These are phyloP conservation scores for Jordanella pulchra DNA, from an alignment of 2,797 vertebrate genomes.

Conservation along the genomic window DNA sequence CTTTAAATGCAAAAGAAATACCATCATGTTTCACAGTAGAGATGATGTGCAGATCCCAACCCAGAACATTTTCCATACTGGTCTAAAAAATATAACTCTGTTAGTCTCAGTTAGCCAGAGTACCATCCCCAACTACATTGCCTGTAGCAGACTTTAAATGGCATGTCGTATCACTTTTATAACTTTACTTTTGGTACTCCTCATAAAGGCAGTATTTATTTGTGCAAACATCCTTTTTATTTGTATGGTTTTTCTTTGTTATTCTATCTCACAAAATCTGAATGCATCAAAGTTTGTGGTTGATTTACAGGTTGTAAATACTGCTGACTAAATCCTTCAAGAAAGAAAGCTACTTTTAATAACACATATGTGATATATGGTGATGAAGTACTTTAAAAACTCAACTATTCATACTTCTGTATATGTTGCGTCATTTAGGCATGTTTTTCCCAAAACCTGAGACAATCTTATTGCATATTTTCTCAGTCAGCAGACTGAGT, in stretches of 20 bases:
- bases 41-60: too few species aligned
- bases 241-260: neutral
- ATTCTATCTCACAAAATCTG: too few species aligned
- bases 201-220: neutral
- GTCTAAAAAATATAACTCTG: too few species aligned
- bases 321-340: neutral
- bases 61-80: too few species aligned
- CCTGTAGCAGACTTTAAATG: too few species aligned
- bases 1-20: too few species aligned
- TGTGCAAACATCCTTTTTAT: too few species aligned
- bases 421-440: neutral
- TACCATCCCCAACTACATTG: too few species aligned
- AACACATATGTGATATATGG: neutral
- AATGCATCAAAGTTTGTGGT: too few species aligned
- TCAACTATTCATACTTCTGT: neutral
- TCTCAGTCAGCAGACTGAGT: slow-evolving; percentile 3
- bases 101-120: too few species aligned
- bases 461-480: neutral
- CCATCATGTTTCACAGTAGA: too few species aligned
- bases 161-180: too few species aligned
- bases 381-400: neutral
- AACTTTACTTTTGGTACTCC: neutral
- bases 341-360: neutral
- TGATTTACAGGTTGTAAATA: neutral
- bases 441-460: neutral